Base-by-base conservation (phyloP, 2,113 vertebrate species). In the Irena cyanogastra region DNA sequence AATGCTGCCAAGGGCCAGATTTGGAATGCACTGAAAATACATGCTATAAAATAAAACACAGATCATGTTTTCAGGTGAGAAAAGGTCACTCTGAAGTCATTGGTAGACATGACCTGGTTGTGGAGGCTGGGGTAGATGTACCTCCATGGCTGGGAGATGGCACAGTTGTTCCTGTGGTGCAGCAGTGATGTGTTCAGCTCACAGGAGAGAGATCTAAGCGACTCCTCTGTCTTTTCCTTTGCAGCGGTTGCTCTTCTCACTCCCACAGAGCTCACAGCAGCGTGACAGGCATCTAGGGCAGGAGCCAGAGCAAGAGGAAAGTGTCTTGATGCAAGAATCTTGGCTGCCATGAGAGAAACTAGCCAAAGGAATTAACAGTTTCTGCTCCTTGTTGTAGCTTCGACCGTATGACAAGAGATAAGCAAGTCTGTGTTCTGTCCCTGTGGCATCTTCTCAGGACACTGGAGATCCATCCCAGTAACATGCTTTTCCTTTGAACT, bases 171-270 rank as follows among this genome's bases (percentile, higher is more conserved):
- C 42, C 35, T 6, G 6, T 16, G 26, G 49, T 17, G 21, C 76
- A 72, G 80, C 83, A 86, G 83, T 66, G 52, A 6, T 0, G 0
- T 19, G 26, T 35, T 64, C 41, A 44, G 37, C 72, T 19, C 1
- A 0, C 22, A 20, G 45, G 50, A 65, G 49, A 35, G 2, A 7
- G 59, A 65, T 56, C 26, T 33, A 47, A 26, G 63, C 0, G 1
- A 15, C 27, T 64, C 12, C 7, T 56, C 76, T 74, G 66, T 44
- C 70, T 21, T 64, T 47, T 42, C 9, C 44, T 35, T 13, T 17
- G 35, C 76, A 64, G 64, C 22, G 17, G 37, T 69, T 81, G 44
- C 54, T 77, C 35, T 59, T 37, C 42, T 77, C 24, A 22, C 33
- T 82, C 56, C 33, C 5, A 0, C 64, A 75, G 72, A 87, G 42